These are phyloP conservation scores for Anolis sagrei DNA, from an alignment of 2,113 vertebrate species.

Conservation along the genomic window DNA sequence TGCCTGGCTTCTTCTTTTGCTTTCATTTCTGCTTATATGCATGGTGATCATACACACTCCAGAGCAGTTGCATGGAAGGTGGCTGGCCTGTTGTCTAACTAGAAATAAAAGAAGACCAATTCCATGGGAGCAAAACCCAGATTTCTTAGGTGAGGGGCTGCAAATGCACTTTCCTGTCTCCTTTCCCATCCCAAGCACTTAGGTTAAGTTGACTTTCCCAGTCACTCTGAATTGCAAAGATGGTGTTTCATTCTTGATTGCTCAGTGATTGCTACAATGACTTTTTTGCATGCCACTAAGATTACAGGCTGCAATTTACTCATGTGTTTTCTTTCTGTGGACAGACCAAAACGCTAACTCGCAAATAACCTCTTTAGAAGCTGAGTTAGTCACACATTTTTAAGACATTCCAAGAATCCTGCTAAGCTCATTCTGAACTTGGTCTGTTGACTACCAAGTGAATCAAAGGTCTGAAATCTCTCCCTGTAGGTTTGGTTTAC, in stretches of 20 bases:
- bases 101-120: slow-evolving; percentile 35
- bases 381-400: slow-evolving; percentile 87
- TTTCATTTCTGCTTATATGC: slow-evolving; percentile 35
- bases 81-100: slow-evolving; percentile 16
- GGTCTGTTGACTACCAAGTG: slow-evolving; percentile 74
- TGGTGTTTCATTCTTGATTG: slow-evolving; percentile 48
- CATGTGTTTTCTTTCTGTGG: slow-evolving; percentile 70
- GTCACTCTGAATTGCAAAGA: slow-evolving; percentile 48
- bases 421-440: slow-evolving; percentile 71
- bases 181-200: not conserved
- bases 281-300: slow-evolving; percentile 52
- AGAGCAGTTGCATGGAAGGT: slow-evolving; percentile 29
- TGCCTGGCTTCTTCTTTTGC: slow-evolving; percentile 3
- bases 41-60: slow-evolving; percentile 3
- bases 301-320: slow-evolving; percentile 55
- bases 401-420: slow-evolving; percentile 81
- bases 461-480: slow-evolving; percentile 78
- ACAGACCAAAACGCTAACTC: slow-evolving; percentile 71
- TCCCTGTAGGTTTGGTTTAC: slow-evolving; percentile 83
- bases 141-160: rapidly evolving
- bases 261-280: slow-evolving; percentile 23
- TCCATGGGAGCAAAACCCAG: slow-evolving; percentile 43
- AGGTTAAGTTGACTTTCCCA: slow-evolving; percentile 37
- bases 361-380: slow-evolving; percentile 79
- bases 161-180: not conserved